Evolutionary conservation across 2,888 invertebrate species (phyloP).

Genomic region (Cerceris rybyensis): DNA sequence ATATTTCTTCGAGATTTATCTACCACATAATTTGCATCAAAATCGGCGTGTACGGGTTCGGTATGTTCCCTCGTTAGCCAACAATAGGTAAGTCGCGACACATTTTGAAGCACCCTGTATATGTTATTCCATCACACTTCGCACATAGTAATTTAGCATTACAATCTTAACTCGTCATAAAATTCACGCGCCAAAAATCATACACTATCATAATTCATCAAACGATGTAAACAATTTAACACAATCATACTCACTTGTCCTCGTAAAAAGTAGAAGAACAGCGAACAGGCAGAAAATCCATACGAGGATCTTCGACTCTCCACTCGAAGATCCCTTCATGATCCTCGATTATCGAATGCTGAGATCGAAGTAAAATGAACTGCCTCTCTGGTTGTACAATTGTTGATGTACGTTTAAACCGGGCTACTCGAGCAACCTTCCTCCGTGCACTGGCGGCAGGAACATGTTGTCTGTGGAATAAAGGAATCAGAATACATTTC

Average conservation of each 20-base stretch:
- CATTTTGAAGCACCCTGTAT: no score
- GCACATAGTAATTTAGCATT: no score
- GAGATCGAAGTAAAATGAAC: constrained; percentile 7
- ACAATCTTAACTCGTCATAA: no score
- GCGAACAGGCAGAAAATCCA: constrained; percentile 62
- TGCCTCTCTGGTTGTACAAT: background rate
- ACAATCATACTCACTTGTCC: constrained; percentile 46
- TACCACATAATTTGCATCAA: no score
- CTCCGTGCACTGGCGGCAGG: constrained; percentile 71
- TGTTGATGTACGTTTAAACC: constrained; percentile 1
- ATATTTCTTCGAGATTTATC: no score
- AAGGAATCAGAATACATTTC: constrained; percentile 63
- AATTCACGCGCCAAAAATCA: no score
- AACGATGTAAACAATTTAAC: no score
- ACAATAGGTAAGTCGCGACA: no score
- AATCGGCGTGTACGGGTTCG: no score
- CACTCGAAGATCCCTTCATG: constrained; percentile 58
- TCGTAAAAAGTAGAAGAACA: constrained; percentile 44
- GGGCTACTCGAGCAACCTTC: constrained; percentile 67
- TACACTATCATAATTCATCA: no score
- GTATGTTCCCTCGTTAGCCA: no score
- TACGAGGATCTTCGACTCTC: constrained; percentile 50
- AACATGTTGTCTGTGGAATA: constrained; percentile 70
- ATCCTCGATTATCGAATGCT: constrained; percentile 45
- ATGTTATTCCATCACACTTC: no score